Evolutionary conservation across 2,888 invertebrate species (phyloP), one percentile per base, ranked within the genome.

Genomic region (Ectemnius lituratus): DNA sequence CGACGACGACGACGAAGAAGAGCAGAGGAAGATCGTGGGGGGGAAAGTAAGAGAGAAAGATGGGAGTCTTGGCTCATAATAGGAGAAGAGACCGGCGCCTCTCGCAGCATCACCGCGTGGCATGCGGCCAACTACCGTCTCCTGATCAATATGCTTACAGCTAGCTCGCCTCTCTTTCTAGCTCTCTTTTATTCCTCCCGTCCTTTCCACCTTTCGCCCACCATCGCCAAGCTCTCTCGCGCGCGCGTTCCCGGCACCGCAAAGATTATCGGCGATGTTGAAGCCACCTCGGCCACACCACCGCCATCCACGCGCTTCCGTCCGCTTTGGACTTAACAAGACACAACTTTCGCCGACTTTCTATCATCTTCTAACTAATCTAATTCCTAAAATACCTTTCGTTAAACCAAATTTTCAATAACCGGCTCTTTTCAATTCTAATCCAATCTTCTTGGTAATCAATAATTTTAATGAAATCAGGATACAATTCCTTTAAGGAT

Each of bases 101-200:
- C 85, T 86, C 86, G 83, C 88, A 90, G 89, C 88, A 89, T 90
- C 89, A 89, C 90, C 89, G 90, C 89, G 90, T 90, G 90, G 90
- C 90, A 90, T 90, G 85, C 87, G 88, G 90, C 90, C 90, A 90
- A 90, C 90, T 90, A 90, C 89, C 86, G 89, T 88, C 90, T 89
- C 87, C 89, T 90, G 90, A 90, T 90, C 90, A 90, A 90, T 90
- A 90, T 90, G 90, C 90, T 90, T 89, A 89, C 88, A 87, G 88
- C 88, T 86, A 85, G 74, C 81, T 79, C 70, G 69, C 75, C 56
- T 84, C 81, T 85, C 86, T 85, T 79, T 86, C 84, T 83, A 80
- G 71, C 79, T 80, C 79, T 80, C 78, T 75, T 77, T 73, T 77
- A 73, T 63, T 83, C 73, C 77, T 75, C 20, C 37, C 37, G 37